Evolutionary conservation across 2,797 vertebrate genomes (phyloP).

Genomic region (Valencia hispanica): DNA sequence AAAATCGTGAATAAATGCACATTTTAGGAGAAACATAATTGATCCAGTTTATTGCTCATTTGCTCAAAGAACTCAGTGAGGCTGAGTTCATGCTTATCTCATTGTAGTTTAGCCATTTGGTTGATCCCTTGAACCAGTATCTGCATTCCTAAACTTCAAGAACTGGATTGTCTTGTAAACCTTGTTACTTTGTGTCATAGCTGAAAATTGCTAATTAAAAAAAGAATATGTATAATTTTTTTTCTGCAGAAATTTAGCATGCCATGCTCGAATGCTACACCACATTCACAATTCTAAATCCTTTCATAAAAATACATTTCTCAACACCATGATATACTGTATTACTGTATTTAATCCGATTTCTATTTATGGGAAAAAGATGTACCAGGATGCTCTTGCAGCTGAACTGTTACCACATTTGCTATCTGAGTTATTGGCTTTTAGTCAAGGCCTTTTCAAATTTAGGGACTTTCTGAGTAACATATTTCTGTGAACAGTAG

Average conservation of each 20-base stretch:
- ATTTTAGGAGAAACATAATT: not conserved
- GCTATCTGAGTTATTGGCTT: slow-evolving; percentile 28
- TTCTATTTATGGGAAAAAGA: slow-evolving; percentile 7
- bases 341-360: slow-evolving; percentile 6
- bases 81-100: not conserved
- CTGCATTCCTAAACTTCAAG: not conserved
- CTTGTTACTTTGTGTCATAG: no score
- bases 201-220: no score
- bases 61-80: not conserved
- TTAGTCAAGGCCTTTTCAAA: slow-evolving; percentile 34
- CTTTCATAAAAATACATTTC: not conserved
- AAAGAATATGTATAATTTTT: not conserved
- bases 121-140: not conserved
- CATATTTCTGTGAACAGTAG: slow-evolving; percentile 23
- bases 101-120: not conserved
- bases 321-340: no score
- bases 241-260: not conserved
- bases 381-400: not conserved
- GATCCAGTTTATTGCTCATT: not conserved
- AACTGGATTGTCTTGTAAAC: not conserved
- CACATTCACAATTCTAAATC: not conserved
- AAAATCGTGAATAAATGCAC: not conserved
- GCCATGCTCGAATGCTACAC: not conserved
- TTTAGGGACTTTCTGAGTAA: slow-evolving; percentile 38
- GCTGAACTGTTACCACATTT: slow-evolving; percentile 27